Base-by-base conservation (phyloP, 2,113 vertebrate species). In the Pteronura brasiliensis region DNA sequence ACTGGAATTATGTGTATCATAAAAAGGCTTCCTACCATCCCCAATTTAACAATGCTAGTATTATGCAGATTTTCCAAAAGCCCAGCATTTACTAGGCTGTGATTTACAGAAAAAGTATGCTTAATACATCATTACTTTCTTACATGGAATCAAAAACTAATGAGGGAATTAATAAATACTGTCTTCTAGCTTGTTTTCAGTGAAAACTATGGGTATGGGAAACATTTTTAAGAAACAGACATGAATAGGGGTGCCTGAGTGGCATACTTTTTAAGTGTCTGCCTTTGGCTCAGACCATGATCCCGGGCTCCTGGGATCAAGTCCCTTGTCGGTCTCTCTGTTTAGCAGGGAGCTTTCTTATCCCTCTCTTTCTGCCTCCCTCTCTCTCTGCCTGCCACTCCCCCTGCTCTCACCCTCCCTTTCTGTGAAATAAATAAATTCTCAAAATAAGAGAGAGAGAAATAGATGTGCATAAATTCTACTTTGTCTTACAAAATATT, bases 141-240 rank as follows among this genome's bases (percentile, higher is more conserved):
- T 71, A 95, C 42, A 84, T n/a, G 39, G 49, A 93, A 93, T 96
- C 39, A 96, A 96, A 97, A 80, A 34, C 34, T 81, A 88, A 95
- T 74, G 82, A 55, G 1, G 31, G 44, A 83, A 96, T 84, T 96
- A 89, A 93, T 90, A 69, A 96, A 69, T 47, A 96, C 20, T 90
- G 44, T 80, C 44, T 29, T 90, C 36, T 9, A 36, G 44, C 29
- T 63, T 92, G 27, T 85, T 87, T 94, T 95, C 39, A 88, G 47
- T 76, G 39, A 95, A 36, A 44, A 94, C 36, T 72, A 59, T 1
- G 55, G 20, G 67, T 39, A 57, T 34, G 3, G 23, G 55, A 96
- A 90, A 85, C 29, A 93, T n/a, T 47, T 25, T 34, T 93, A 69
- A 93, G 29, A 87, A 71, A 95, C 4, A 87, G 21, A 72, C 42